phyloP scores from a whole-genome alignment of 35 echinoderm and acorn worm genomes.

The Holothuria glaberrima region DNA sequence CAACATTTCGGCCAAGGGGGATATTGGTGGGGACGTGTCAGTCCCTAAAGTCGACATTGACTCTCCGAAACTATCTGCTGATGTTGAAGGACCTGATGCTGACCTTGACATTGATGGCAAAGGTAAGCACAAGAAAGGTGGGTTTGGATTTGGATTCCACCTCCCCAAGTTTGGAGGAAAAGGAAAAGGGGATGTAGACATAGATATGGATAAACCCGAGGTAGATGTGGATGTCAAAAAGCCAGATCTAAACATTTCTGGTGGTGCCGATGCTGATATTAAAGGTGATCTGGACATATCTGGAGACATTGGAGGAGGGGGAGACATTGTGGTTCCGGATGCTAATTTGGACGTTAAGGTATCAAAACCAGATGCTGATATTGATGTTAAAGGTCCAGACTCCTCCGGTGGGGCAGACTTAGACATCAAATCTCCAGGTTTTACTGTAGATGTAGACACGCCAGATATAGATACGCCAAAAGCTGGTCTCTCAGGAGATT shows the following conservation, averaged over 20 bases:
- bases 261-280: constrained; percentile 34
- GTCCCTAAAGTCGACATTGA: not conserved
- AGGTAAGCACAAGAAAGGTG: constrained; percentile 25
- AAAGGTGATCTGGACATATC: constrained; percentile 34
- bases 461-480: constrained; percentile 38
- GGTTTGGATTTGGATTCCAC: constrained; percentile 36
- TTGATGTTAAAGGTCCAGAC: constrained; percentile 43
- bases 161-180: constrained; percentile 60
- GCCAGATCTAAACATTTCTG: constrained; percentile 28
- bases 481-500: constrained; percentile 17
- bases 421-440: not conserved
- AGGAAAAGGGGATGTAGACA: constrained; percentile 47
- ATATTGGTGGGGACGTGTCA: not conserved
- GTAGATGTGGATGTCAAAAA: constrained; percentile 23
- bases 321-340: not conserved
- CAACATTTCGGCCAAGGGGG: not conserved
- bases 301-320: constrained; percentile 34
- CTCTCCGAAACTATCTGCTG: not conserved
- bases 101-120: constrained; percentile 44
- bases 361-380: constrained; percentile 36
- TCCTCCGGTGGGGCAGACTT: not conserved
- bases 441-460: not conserved
- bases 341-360: constrained; percentile 58
- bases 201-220: constrained; percentile 54
- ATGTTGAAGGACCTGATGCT: constrained; percentile 8